These are phyloP conservation scores for Periphyllus acericola DNA, from an alignment of 2,888 invertebrate genomes.

Conservation along the genomic window DNA sequence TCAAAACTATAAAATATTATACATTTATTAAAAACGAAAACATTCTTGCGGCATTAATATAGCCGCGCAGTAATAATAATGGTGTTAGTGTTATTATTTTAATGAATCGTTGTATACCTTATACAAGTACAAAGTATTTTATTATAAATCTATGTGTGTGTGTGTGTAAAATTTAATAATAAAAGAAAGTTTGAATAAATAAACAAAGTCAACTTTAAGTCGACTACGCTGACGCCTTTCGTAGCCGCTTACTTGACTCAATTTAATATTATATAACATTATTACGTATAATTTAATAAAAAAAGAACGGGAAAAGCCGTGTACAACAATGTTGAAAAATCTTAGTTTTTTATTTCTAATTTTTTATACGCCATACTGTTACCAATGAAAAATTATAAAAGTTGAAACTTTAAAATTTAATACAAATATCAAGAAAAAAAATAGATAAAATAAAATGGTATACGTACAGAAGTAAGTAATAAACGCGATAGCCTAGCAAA, in stretches of 20 bases:
- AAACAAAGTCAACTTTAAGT: conserved; percentile 46
- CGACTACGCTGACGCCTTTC: conserved; percentile 9
- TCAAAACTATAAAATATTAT: conserved; percentile 17
- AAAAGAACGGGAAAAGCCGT: conserved; percentile 63
- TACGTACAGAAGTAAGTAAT: conserved; percentile 18
- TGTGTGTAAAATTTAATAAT: conserved; percentile 47
- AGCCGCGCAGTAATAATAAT: conserved; percentile 11
- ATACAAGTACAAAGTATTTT: conserved; percentile 39
- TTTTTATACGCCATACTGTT: conserved; percentile 19
- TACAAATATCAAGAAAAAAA: conserved; percentile 4
- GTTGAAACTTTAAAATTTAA: conserved; percentile 13
- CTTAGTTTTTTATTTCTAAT: conserved; percentile 3
- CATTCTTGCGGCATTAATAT: background rate
- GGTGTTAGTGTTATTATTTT: conserved; percentile 26
- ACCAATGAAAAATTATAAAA: conserved; percentile 40
- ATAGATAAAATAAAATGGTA: too few relatives aligned
- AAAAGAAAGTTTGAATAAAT: conserved; percentile 53
- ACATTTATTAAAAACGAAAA: conserved; percentile 34
- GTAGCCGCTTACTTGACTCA: conserved; percentile 30
- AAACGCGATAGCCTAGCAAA: background rate
- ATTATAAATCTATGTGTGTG: conserved; percentile 13
- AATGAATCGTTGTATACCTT: conserved; percentile 40
- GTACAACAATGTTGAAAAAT: conserved; percentile 25
- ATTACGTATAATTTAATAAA: conserved; percentile 51
- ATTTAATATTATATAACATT: conserved; percentile 44